phyloP scores from a whole-genome alignment of 2,888 invertebrate genomes.

The Halictus quadricinctus region DNA sequence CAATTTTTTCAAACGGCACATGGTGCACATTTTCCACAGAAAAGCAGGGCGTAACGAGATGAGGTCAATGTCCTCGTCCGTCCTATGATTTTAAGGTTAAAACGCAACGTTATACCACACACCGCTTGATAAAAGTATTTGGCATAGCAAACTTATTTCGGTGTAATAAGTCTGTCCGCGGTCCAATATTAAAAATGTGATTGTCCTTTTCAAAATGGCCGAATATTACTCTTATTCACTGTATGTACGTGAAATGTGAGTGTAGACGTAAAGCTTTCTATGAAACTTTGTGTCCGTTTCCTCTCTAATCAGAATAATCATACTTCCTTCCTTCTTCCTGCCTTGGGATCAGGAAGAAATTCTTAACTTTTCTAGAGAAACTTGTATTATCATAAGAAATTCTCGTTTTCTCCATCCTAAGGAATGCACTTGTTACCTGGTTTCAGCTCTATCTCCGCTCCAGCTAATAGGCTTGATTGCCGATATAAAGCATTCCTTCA shows the following conservation, averaged over 20 bases:
- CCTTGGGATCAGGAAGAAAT: conserved; percentile 54
- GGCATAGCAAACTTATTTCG: too few species aligned
- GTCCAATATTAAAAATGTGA: too few species aligned
- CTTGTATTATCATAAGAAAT: conserved; percentile 46
- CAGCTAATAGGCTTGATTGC: background rate
- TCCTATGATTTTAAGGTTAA: background rate
- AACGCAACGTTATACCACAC: background rate
- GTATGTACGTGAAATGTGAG: background rate
- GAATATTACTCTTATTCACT: too few species aligned
- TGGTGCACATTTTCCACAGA: background rate
- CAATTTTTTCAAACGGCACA: background rate
- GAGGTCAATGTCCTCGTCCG: background rate
- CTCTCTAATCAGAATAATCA: conserved; percentile 3
- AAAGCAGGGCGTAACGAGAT: background rate
- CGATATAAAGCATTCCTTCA: background rate
- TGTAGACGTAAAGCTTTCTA: background rate
- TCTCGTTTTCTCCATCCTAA: conserved; percentile 44
- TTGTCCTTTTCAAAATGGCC: too few species aligned
- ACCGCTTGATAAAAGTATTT: background rate
- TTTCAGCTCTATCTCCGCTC: background rate
- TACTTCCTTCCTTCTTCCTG: conserved; percentile 33
- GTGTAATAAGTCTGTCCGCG: background rate
- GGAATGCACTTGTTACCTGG: conserved; percentile 28
- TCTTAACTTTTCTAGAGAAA: conserved; percentile 45
- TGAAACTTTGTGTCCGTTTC: background rate